Evolutionary conservation across 2,888 invertebrate genomes (phyloP).

Genomic region (Netelia fuscicornis): DNA sequence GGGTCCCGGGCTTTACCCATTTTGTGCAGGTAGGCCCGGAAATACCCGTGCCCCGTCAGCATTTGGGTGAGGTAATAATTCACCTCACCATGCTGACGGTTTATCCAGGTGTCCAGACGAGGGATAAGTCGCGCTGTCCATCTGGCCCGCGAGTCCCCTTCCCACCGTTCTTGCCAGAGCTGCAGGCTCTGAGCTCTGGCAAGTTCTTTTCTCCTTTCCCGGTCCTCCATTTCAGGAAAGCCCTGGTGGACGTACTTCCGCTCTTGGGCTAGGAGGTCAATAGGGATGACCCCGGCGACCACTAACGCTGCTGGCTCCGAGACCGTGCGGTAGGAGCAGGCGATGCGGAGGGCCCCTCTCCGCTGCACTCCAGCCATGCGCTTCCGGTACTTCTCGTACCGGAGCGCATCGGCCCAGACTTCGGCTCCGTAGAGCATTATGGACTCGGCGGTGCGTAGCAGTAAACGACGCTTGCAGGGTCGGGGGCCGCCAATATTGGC

Average conservation of each 20-base stretch:
- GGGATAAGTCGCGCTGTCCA: too few species aligned
- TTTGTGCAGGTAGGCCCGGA: slow-evolving; percentile 10
- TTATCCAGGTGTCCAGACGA: neutral
- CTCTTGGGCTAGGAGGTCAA: neutral
- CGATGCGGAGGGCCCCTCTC: too few species aligned
- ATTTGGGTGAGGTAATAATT: neutral
- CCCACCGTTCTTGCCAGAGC: too few species aligned
- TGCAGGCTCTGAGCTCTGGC: too few species aligned
- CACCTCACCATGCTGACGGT: neutral
- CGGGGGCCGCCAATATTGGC: neutral
- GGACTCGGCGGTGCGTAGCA: too few species aligned
- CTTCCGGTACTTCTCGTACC: neutral
- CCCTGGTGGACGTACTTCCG: neutral
- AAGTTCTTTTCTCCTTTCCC: too few species aligned
- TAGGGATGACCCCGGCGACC: too few species aligned
- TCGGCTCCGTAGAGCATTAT: neutral
- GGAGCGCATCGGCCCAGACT: neutral
- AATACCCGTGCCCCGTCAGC: neutral
- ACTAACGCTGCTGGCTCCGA: too few species aligned
- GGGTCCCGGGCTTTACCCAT: slow-evolving; percentile 8
- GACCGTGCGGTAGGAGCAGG: too few species aligned
- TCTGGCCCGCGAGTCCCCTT: too few species aligned
- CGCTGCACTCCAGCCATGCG: too few species aligned
- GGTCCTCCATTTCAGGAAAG: too few species aligned
- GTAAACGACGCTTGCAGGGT: neutral